phyloP scores from a whole-genome alignment of 1,140 invertebrate species.

The Megalonaias nervosa region DNA sequence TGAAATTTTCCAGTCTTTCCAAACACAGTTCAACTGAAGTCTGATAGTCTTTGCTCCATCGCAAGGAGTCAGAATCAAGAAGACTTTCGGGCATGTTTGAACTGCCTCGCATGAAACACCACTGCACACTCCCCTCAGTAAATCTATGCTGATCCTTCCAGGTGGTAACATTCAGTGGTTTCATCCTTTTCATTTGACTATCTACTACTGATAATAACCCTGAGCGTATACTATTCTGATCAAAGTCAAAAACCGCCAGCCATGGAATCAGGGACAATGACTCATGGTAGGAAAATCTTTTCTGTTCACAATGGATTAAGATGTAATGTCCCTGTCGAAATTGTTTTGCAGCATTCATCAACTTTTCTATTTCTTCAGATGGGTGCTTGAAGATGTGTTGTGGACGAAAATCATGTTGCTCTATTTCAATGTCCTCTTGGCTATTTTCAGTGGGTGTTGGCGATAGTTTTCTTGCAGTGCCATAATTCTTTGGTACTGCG shows the following conservation, averaged over 20 bases:
- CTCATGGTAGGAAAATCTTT: slow-evolving; percentile 13
- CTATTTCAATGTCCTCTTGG: too few relatives aligned
- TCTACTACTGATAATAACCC: slow-evolving; percentile 39
- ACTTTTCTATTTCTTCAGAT: too few relatives aligned
- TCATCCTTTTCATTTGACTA: slow-evolving; percentile 25
- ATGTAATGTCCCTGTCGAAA: slow-evolving; percentile 18
- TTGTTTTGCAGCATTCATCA: neutral
- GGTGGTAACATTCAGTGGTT: slow-evolving; percentile 30
- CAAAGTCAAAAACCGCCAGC: slow-evolving; percentile 52
- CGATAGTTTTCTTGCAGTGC: too few relatives aligned
- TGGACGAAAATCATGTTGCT: too few relatives aligned
- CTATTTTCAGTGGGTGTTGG: too few relatives aligned
- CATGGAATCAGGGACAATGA: slow-evolving; percentile 40
- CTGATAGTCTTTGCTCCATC: slow-evolving; percentile 35
- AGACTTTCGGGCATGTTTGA: slow-evolving; percentile 36
- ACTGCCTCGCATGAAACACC: slow-evolving; percentile 44
- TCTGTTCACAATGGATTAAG: slow-evolving; percentile 5
- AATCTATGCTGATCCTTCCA: slow-evolving; percentile 33
- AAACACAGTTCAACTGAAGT: slow-evolving; percentile 27
- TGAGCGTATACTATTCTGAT: slow-evolving; percentile 31
- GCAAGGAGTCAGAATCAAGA: slow-evolving; percentile 6
- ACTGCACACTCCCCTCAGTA: slow-evolving; percentile 38
- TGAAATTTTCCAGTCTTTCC: slow-evolving; percentile 26
- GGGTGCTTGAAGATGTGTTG: too few relatives aligned
- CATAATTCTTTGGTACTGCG: too few relatives aligned